Evolutionary conservation across 2,888 invertebrate genomes (phyloP).

Genomic region (Tachina lurida): DNA sequence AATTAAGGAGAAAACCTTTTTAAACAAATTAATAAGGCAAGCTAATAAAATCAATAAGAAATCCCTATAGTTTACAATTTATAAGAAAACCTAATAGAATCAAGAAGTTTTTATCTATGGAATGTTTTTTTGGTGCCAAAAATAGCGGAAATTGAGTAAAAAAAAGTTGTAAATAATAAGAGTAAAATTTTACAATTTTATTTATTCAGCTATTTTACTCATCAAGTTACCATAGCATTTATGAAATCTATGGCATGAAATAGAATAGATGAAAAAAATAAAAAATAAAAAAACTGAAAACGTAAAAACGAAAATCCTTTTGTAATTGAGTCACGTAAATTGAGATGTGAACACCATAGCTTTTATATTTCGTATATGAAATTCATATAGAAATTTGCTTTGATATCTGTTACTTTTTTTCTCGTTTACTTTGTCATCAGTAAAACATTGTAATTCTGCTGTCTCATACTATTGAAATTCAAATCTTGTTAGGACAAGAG

Average conservation of each 20-base stretch:
- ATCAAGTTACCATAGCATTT: conserved; percentile 37
- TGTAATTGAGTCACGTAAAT: conserved; percentile 80
- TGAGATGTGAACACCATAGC: conserved; percentile 68
- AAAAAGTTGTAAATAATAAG: too few species aligned
- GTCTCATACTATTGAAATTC: conserved; percentile 46
- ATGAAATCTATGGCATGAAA: not conserved
- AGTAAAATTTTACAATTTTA: conserved; percentile 4
- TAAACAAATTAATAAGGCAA: too few species aligned
- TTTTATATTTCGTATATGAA: conserved; percentile 43
- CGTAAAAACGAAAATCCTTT: conserved; percentile 74
- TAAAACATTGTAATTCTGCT: conserved; percentile 12
- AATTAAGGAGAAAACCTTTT: too few species aligned
- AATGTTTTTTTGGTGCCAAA: too few species aligned
- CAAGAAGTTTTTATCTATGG: too few species aligned
- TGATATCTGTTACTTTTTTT: conserved; percentile 45
- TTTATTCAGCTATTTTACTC: conserved; percentile 32
- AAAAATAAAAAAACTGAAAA: conserved; percentile 55
- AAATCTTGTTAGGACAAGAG: conserved; percentile 44
- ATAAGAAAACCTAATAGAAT: too few species aligned
- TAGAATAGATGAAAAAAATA: conserved; percentile 8
- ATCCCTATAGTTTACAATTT: too few species aligned
- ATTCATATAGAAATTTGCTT: conserved; percentile 30
- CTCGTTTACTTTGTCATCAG: conserved; percentile 7
- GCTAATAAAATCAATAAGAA: too few species aligned
- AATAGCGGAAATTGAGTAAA: too few species aligned